A percentile compares a stretch with the other conserved stretches of the same genome.
These are phyloP conservation scores for Catostomus latipinnis DNA, from an alignment of 2,797 vertebrate genomes.

Conservation along the genomic window DNA sequence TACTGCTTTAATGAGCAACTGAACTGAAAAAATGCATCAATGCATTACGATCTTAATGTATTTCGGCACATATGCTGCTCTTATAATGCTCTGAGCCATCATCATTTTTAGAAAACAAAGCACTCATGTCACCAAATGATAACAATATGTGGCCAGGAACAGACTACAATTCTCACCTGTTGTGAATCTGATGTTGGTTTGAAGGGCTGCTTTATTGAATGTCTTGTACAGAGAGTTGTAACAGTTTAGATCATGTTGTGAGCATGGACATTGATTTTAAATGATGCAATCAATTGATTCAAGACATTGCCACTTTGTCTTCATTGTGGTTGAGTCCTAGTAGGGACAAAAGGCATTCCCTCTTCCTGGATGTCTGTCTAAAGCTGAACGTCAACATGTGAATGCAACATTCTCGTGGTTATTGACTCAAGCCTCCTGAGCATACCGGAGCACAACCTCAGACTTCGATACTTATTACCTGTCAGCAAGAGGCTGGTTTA, in stretches of 20 bases:
- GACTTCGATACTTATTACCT: constrained; percentile 53
- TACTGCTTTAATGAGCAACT: constrained; percentile 30
- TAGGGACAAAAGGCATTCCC: constrained; percentile 39
- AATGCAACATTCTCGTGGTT: constrained; percentile 44
- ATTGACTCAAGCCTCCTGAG: constrained; percentile 41
- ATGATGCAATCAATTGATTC: constrained; percentile 28
- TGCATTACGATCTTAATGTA: neutral
- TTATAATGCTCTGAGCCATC: neutral
- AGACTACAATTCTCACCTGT: neutral
- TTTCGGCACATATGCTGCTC: constrained; percentile 9
- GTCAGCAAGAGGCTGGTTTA: constrained; percentile 46
- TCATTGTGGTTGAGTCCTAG: constrained; percentile 16
- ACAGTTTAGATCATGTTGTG: constrained; percentile 18
- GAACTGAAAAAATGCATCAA: constrained; percentile 4
- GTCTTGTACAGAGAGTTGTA: constrained; percentile 8
- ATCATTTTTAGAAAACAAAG: constrained; percentile 1
- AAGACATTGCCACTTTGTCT: constrained; percentile 28
- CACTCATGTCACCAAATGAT: neutral
- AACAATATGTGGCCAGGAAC: neutral
- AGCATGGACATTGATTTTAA: constrained; percentile 30
- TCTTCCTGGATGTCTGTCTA: constrained; percentile 49
- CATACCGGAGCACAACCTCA: constrained; percentile 35
- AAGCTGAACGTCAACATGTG: constrained; percentile 55
- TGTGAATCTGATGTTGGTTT: neutral
- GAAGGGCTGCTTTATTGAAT: neutral